Evolutionary conservation across 1,140 invertebrate species (phyloP).

Genomic region (Tyrophagus putrescentiae): DNA sequence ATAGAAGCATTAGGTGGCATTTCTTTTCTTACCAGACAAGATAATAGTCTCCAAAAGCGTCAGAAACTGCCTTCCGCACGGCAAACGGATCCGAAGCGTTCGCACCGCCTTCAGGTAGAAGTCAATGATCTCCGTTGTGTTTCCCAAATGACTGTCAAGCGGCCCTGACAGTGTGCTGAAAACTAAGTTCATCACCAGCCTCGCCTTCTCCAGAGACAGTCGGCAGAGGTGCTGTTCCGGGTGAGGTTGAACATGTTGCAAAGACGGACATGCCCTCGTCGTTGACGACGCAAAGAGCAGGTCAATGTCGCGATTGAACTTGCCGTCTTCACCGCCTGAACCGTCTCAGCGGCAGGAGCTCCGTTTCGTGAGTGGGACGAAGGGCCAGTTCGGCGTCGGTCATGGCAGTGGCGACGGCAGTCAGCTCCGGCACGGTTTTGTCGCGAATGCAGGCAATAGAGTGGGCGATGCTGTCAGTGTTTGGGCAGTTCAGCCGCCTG

Average conservation of each 20-base stretch:
- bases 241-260: neutral
- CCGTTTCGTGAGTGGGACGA: neutral
- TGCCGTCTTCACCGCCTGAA: neutral
- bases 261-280: neutral
- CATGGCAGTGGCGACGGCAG: neutral
- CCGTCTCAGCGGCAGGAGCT: neutral
- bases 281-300: neutral
- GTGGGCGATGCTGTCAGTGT: neutral
- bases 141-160: neutral
- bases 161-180: neutral
- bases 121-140: too few relatives aligned
- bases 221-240: neutral
- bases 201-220: neutral
- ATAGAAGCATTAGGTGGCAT: neutral
- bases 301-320: constrained; percentile 3
- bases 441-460: neutral
- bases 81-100: neutral
- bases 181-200: neutral
- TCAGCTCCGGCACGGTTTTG: neutral
- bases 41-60: too few relatives aligned
- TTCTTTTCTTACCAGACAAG: too few relatives aligned
- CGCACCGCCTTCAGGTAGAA: neutral
- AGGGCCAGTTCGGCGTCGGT: neutral
- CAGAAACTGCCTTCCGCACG: too few relatives aligned
- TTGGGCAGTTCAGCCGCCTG: neutral